A percentile compares a stretch with the other conserved stretches of the same genome.
Conservation (phyloP, 2,888 invertebrate genomes). For the Xestia xanthographa region DNA sequence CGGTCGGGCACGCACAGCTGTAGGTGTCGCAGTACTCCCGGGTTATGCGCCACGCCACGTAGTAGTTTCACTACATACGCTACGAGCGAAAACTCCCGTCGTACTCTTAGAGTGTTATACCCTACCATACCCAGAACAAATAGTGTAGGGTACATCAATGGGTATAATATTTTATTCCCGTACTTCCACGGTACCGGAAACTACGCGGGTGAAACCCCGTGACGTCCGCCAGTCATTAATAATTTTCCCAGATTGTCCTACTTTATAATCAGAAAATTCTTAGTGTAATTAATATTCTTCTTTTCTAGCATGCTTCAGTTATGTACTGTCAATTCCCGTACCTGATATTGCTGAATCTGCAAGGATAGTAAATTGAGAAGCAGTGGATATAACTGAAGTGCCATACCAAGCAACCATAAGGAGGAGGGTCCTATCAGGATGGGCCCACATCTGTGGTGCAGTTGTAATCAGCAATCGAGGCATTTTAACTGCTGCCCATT, state of each 20-base stretch:
- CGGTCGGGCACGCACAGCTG: too few species aligned
- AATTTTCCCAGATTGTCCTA: neutral
- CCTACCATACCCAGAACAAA: too few species aligned
- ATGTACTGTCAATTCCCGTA: slow-evolving; percentile 64
- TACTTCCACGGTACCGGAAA: too few species aligned
- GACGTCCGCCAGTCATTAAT: too few species aligned
- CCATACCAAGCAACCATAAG: slow-evolving; percentile 86
- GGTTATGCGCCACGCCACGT: too few species aligned
- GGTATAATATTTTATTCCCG: too few species aligned
- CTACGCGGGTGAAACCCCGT: too few species aligned
- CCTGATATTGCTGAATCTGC: slow-evolving; percentile 64
- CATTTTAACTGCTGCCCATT: slow-evolving; percentile 86
- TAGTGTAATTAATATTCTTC: neutral
- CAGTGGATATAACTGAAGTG: slow-evolving; percentile 81
- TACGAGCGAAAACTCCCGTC: too few species aligned
- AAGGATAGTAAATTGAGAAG: slow-evolving; percentile 86
- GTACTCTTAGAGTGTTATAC: too few species aligned
- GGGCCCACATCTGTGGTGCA: slow-evolving; percentile 85
- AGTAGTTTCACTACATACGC: too few species aligned
- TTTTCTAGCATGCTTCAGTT: slow-evolving; percentile 57
- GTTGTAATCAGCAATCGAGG: slow-evolving; percentile 76
- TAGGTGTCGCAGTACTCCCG: too few species aligned
- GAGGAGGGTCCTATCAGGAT: slow-evolving; percentile 72
- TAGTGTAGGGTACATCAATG: too few species aligned
- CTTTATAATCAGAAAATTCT: neutral